These are phyloP conservation scores for Bungarus multicinctus DNA, from an alignment of 2,113 vertebrate genomes.

Conservation along the genomic window DNA sequence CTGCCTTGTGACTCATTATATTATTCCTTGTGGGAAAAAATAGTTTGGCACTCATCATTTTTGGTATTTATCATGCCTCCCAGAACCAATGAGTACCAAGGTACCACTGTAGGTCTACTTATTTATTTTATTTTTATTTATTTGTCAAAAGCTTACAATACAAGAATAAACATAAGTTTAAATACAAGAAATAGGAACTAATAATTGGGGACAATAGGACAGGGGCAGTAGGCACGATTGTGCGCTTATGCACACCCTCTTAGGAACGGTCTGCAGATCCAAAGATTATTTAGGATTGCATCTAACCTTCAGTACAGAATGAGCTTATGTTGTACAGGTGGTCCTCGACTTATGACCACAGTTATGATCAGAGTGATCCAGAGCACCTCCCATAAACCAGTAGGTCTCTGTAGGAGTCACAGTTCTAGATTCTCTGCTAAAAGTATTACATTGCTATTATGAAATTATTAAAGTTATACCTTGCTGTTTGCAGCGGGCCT, in stretches of 20 bases:
- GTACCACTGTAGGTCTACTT: background rate
- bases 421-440: background rate
- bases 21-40: too few relatives aligned
- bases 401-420: background rate
- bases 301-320: background rate
- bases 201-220: too few relatives aligned
- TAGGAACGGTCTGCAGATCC: background rate
- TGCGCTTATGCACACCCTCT: too few relatives aligned
- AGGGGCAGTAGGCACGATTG: too few relatives aligned
- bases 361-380: background rate
- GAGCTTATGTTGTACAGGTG: background rate
- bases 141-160: too few relatives aligned
- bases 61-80: background rate
- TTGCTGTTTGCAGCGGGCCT: background rate
- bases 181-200: too few relatives aligned
- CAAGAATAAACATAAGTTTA: too few relatives aligned
- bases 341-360: background rate
- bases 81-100: background rate
- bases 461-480: background rate
- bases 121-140: too few relatives aligned
- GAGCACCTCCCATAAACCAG: background rate
- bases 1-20: too few relatives aligned
- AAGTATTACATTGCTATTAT: background rate
- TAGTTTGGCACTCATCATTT: too few relatives aligned
- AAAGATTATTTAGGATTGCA: background rate